Base-by-base conservation (phyloP, 2,113 vertebrate genomes). In the Echinops telfairi region DNA sequence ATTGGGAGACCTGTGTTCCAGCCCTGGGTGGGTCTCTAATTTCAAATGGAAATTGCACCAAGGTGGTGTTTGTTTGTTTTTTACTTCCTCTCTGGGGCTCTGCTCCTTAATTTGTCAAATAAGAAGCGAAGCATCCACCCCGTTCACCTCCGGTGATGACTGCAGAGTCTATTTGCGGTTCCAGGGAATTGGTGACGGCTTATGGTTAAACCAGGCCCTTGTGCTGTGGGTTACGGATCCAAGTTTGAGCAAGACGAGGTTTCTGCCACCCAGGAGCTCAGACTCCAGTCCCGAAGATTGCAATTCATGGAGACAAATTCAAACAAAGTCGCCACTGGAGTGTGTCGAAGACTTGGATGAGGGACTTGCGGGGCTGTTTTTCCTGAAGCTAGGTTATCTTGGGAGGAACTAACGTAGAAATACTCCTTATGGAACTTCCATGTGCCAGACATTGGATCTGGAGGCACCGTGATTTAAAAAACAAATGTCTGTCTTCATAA, bases 341-440 rank as follows among this genome's bases (percentile, higher is more conserved):
- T 40, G 53, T 86, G 29, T 53, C 27, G 14, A 40, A 43, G 3
- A 47, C 38, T 33, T 73, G 20, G 14, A 62, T 43, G 15, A 58
- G 19, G 78, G 79, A 82, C 38, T 82, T 91, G 47, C n/a, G 75
- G 75, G 68, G 43, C 36, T 40, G 2, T 58, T 87, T 91, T 83
- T 57, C 87, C 87, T 89, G n/a, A 93, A 93, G 76, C 73, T 43
- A 11, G 43, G 43, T 2, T 31, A 17, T 73, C 36, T 62, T 1
- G 79, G 17, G 36, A 81, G 81, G 66, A 93, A 77, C 90, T 83
- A 75, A 95, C 85, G 38, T 75, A 95, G 64, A 85, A n/a, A 85
- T 88, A 83, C 91, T 90, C 80, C 85, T 91, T 73, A 62, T 77
- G 79, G 96, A 91, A 86, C 85, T 94, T 90, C 79, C 93, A 33